phyloP scores from a whole-genome alignment of 2,888 invertebrate species.

The Pharmacophagus antenor region DNA sequence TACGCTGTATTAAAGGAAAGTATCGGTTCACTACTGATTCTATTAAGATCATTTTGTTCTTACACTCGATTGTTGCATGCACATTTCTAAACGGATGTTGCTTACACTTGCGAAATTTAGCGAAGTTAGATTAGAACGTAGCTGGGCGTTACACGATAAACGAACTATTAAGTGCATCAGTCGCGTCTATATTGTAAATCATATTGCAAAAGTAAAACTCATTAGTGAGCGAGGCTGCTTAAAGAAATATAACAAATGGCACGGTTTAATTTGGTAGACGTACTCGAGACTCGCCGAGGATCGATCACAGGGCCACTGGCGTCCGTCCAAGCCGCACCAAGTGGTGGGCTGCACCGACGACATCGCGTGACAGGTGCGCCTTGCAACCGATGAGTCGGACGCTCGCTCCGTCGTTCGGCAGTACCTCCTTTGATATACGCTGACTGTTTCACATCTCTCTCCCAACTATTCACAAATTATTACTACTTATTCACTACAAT shows the following conservation, averaged over 20 bases:
- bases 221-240: conserved; percentile 67
- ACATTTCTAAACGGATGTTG: not conserved
- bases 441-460: conserved; percentile 53
- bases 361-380: conserved; percentile 75
- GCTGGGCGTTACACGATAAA: not conserved
- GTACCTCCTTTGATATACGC: conserved; percentile 57
- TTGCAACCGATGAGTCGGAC: conserved; percentile 74
- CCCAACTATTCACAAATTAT: conserved; percentile 24
- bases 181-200: conserved; percentile 38
- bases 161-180: conserved; percentile 21
- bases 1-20: conserved; percentile 57
- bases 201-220: conserved; percentile 50
- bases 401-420: conserved; percentile 54
- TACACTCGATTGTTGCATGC: conserved; percentile 30
- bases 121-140: too few species aligned
- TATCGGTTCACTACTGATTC: conserved; percentile 53
- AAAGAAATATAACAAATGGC: conserved; percentile 75
- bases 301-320: conserved; percentile 75
- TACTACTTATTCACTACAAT: conserved; percentile 27
- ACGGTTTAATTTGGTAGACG: conserved; percentile 80
- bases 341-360: conserved; percentile 75
- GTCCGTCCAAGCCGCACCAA: conserved; percentile 69
- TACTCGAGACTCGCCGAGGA: conserved; percentile 70
- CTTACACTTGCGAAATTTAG: not conserved
- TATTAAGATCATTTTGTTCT: conserved; percentile 45